Evolutionary conservation across 2,888 invertebrate species (phyloP).

Genomic region (Petrophora chlorosata): DNA sequence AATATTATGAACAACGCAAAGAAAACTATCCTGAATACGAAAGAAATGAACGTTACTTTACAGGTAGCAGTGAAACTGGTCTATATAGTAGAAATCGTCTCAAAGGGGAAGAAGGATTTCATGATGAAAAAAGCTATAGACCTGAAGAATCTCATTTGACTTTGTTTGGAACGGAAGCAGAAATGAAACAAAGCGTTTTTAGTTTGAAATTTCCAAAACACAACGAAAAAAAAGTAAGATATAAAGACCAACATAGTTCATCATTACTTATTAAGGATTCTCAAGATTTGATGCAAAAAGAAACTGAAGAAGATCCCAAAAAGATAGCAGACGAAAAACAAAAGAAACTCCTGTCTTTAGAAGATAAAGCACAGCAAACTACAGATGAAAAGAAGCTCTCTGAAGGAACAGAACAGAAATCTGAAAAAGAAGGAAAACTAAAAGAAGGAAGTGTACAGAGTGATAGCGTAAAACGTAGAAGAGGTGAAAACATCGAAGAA

Average conservation of each 20-base stretch:
- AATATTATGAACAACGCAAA: too few relatives aligned
- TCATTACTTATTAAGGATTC: constrained; percentile 57
- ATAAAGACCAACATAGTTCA: constrained; percentile 44
- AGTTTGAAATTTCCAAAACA: constrained; percentile 52
- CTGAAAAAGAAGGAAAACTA: too few relatives aligned
- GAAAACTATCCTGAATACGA: too few relatives aligned
- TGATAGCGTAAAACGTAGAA: too few relatives aligned
- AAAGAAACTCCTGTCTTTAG: constrained; percentile 24
- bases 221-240: constrained; percentile 17
- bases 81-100: not conserved
- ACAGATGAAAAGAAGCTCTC: constrained; percentile 2
- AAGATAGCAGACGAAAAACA: constrained; percentile 29
- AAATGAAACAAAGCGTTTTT: constrained; percentile 41
- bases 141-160: constrained; percentile 36
- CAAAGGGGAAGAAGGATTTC: too few relatives aligned
- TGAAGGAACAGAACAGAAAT: too few relatives aligned
- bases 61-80: too few relatives aligned
- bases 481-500: too few relatives aligned
- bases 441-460: too few relatives aligned
- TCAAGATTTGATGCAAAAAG: constrained; percentile 44
- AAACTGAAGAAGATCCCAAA: constrained; percentile 33
- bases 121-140: constrained; percentile 25
- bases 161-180: constrained; percentile 8
- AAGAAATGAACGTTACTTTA: too few relatives aligned
- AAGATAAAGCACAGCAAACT: constrained; percentile 32